Evolutionary conservation across 2,797 vertebrate species (phyloP).

Genomic region (Pangasius mekongensis): DNA sequence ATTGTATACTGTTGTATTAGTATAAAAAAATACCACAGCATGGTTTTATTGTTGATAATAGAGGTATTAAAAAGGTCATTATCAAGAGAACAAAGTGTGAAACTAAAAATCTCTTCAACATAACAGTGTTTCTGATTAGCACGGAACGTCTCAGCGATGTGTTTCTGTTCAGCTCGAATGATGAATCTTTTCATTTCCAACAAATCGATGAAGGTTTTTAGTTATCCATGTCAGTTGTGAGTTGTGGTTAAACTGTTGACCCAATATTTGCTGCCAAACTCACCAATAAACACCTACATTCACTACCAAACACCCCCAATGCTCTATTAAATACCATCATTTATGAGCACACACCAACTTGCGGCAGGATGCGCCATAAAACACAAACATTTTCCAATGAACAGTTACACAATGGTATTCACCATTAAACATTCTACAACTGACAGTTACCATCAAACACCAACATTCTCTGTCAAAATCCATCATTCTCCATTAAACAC

Average conservation of each 20-base stretch:
- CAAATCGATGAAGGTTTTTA: not conserved
- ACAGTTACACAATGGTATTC: not conserved
- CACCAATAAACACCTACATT: not conserved
- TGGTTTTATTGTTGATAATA: not conserved
- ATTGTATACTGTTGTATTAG: not conserved
- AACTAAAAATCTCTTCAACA: conserved; percentile 12
- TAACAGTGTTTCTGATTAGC: conserved; percentile 4
- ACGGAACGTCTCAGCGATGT: not conserved
- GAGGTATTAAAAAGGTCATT: conserved; percentile 34
- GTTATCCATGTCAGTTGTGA: not conserved
- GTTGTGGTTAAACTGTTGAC: not conserved
- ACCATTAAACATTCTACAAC: not conserved
- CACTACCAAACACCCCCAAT: not conserved
- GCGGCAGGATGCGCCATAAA: not conserved
- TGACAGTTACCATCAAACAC: not conserved
- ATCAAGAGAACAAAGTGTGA: not conserved
- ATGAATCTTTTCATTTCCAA: not conserved
- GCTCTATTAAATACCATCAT: not conserved
- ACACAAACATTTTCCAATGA: not conserved
- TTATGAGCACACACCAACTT: not conserved
- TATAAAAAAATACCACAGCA: not conserved
- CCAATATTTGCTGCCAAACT: not conserved
- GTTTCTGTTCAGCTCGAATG: not conserved
- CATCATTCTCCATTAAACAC: not conserved
- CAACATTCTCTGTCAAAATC: not conserved